Percentiles rank a stretch among this genome's conserved stretches.
phyloP scores from a whole-genome alignment of 2,113 vertebrate genomes.

The Tychaedon coryphoeus region DNA sequence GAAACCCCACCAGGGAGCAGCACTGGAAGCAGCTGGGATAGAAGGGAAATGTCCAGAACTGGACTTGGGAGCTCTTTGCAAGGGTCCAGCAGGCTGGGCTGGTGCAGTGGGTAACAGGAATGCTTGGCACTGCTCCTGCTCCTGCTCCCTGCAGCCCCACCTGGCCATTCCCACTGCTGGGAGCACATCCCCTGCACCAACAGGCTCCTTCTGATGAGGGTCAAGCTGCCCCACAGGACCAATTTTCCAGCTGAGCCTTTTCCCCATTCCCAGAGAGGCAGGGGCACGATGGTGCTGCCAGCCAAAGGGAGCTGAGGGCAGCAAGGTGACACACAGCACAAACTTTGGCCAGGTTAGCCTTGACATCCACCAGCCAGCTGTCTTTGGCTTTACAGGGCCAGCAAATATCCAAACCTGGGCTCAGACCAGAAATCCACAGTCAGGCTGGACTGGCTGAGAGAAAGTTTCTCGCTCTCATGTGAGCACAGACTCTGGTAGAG shows the following conservation, averaged over 20 bases:
- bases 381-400: not conserved
- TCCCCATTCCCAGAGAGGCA: not conserved
- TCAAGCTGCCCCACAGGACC: not conserved
- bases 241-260: not conserved
- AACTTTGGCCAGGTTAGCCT: not conserved
- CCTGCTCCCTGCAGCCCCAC: not conserved
- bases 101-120: not conserved
- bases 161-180: fast-evolving
- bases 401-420: not conserved
- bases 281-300: not conserved
- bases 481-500: not conserved
- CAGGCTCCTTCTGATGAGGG: not conserved
- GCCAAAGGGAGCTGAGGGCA: not conserved
- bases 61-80: not conserved
- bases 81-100: not conserved
- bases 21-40: not conserved
- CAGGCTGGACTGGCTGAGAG: not conserved
- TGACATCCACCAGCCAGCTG: not conserved
- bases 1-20: not conserved
- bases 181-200: not conserved
- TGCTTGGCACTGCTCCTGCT: not conserved
- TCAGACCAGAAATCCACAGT: not conserved
- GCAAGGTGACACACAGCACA: not conserved
- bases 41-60: not conserved
- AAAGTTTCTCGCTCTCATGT: not conserved